Evolutionary conservation across 1,140 invertebrate species (phyloP).

Genomic region (Acyrthosiphon pisum): DNA sequence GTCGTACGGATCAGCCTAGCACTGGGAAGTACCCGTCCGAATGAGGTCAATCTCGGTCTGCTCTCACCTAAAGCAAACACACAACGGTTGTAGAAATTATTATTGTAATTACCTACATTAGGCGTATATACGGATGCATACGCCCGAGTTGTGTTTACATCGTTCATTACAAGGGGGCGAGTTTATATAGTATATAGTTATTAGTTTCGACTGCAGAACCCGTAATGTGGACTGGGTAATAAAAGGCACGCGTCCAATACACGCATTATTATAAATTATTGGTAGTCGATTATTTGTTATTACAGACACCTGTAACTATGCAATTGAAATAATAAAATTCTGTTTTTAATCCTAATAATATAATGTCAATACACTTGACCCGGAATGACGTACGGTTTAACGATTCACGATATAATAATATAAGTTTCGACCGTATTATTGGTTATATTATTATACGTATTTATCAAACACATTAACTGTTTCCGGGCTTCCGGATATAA

Average conservation of each 20-base stretch:
- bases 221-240: not conserved
- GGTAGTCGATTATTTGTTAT: not conserved
- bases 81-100: not conserved
- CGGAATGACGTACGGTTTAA: not conserved
- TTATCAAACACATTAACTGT: not conserved
- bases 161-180: not conserved
- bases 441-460: not conserved
- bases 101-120: not conserved
- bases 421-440: not conserved
- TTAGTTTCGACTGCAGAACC: not conserved
- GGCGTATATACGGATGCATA: not conserved
- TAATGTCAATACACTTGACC: not conserved
- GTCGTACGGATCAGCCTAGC: slow-evolving; percentile 65
- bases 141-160: no score
- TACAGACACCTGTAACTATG: not conserved
- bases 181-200: not conserved
- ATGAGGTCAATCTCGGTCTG: slow-evolving; percentile 64
- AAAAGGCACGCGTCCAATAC: not conserved
- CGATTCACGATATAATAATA: not conserved
- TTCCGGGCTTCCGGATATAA: not conserved
- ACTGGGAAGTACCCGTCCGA: slow-evolving; percentile 65
- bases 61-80: slow-evolving; percentile 58
- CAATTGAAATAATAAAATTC: not conserved
- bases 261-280: not conserved
- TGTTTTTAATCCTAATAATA: not conserved